These are phyloP conservation scores for Andrena trimmerana DNA, from an alignment of 2,888 invertebrate species.

Conservation along the genomic window DNA sequence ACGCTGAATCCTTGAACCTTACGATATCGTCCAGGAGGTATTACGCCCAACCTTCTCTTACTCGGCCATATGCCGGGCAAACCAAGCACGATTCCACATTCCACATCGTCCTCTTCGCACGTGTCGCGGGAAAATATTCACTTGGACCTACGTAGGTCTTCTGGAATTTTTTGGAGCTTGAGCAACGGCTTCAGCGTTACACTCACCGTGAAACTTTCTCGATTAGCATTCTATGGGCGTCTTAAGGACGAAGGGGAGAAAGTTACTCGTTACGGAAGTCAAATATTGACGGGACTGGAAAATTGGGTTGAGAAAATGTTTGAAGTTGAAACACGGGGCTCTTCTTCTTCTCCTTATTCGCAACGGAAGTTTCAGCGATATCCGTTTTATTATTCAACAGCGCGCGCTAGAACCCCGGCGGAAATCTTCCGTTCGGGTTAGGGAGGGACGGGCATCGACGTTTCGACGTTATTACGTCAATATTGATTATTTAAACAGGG, in stretches of 20 bases:
- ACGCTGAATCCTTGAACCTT: not conserved
- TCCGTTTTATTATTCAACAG: conserved; percentile 46
- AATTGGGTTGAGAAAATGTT: conserved; percentile 42
- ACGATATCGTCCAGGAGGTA: conserved; percentile 21
- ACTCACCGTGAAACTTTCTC: not conserved
- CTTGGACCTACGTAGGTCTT: conserved; percentile 9
- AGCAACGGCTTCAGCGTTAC: not conserved
- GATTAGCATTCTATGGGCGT: not conserved
- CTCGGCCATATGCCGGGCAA: conserved; percentile 24
- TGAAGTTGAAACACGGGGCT: conserved; percentile 4
- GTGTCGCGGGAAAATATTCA: conserved; percentile 26
- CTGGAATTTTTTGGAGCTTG: not conserved
- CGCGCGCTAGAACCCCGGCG: not conserved
- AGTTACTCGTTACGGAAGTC: conserved; percentile 8
- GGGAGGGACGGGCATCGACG: conserved; percentile 24
- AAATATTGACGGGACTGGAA: conserved; percentile 20
- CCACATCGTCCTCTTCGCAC: conserved; percentile 23
- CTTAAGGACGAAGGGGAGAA: not conserved
- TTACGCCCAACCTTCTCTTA: conserved; percentile 39
- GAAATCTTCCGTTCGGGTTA: conserved; percentile 25
- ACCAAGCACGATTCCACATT: not conserved
- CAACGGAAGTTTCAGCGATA: conserved; percentile 41
- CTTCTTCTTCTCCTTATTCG: not conserved
- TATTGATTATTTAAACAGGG: conserved; percentile 52
- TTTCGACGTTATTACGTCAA: conserved; percentile 47